Evolutionary conservation across 2,797 vertebrate genomes (phyloP).

Genomic region (Nothura maculosa): DNA sequence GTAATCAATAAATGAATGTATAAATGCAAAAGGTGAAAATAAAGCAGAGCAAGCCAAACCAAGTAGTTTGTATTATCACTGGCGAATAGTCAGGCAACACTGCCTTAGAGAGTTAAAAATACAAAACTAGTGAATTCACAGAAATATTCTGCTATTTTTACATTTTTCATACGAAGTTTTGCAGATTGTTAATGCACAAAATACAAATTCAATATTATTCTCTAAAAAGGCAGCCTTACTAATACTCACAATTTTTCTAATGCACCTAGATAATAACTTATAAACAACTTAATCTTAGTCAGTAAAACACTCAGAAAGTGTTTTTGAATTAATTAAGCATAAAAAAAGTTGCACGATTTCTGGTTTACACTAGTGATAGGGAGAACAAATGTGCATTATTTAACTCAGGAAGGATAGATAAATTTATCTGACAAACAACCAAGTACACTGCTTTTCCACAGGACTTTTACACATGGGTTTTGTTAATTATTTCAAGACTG

Average conservation of each 20-base stretch:
- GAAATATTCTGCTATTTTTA: not conserved
- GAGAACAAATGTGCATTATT: not conserved
- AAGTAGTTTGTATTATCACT: not conserved
- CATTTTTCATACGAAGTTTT: not conserved
- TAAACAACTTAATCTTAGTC: too few relatives aligned
- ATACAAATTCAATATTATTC: not conserved
- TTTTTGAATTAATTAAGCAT: not conserved
- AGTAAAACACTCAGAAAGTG: not conserved
- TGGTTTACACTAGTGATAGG: not conserved
- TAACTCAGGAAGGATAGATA: not conserved
- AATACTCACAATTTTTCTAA: not conserved
- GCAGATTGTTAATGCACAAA: accelerated
- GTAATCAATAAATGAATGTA: not conserved
- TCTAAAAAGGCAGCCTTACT: not conserved
- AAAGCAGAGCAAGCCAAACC: not conserved
- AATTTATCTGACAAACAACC: not conserved
- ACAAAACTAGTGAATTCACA: not conserved
- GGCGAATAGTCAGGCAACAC: not conserved
- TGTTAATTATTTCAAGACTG: not conserved
- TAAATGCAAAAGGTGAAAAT: not conserved
- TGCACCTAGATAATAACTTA: not conserved
- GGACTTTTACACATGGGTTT: not conserved
- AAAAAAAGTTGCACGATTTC: not conserved
- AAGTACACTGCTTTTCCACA: not conserved
- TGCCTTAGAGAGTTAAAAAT: not conserved